Evolutionary conservation across 1,140 invertebrate genomes (phyloP).

Genomic region (Nomia melanderi): DNA sequence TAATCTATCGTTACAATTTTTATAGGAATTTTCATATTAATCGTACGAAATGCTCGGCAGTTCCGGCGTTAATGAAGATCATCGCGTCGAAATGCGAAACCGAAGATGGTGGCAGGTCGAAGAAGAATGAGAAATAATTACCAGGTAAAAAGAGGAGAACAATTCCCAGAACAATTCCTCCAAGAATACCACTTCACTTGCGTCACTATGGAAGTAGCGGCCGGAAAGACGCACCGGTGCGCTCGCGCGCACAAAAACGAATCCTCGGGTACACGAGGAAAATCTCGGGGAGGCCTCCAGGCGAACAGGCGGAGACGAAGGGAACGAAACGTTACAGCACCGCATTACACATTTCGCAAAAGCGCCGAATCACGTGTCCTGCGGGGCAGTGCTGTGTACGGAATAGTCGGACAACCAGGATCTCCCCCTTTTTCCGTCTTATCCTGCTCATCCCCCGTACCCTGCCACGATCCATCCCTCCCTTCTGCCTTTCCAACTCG

Average conservation of each 20-base stretch:
- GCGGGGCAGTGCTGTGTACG: constrained; percentile 44
- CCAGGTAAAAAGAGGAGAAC: not conserved
- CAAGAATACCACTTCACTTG: constrained; percentile 35
- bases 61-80: no score
- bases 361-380: constrained; percentile 48
- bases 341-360: constrained; percentile 45
- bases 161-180: not conserved
- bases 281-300: not conserved
- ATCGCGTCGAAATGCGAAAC: no score
- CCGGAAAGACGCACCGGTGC: constrained; percentile 14
- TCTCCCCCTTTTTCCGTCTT: constrained; percentile 52
- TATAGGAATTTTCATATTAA: no score
- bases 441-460: constrained; percentile 44
- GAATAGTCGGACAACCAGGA: constrained; percentile 47
- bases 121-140: not conserved
- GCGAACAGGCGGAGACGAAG: not conserved
- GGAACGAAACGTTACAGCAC: constrained; percentile 2
- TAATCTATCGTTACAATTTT: no score
- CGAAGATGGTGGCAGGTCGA: no score
- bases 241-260: constrained; percentile 27
- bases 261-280: not conserved
- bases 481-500: not conserved
- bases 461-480: constrained; percentile 25
- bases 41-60: no score
- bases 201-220: constrained; percentile 28